Conservation (phyloP, 2,113 vertebrate genomes). For the Bolborhynchus lineola region DNA sequence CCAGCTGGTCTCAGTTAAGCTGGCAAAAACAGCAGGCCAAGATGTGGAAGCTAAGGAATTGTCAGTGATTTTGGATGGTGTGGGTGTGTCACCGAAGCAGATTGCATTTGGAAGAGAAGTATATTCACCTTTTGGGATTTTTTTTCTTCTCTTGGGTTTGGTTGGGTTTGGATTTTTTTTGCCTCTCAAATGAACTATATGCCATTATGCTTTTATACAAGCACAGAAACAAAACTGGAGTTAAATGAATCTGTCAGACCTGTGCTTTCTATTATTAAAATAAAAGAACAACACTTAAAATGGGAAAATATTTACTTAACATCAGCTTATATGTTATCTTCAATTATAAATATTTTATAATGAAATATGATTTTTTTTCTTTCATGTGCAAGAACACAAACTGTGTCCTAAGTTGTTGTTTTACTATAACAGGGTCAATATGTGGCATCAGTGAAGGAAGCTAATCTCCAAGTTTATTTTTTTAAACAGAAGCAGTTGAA, state of each 20-base stretch:
- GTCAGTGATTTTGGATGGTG: slow-evolving; percentile 75
- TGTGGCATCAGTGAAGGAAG: slow-evolving; percentile 79
- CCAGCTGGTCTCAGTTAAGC: slow-evolving; percentile 83
- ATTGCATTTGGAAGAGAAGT: slow-evolving; percentile 86
- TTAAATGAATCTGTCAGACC: neutral
- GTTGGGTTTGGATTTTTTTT: neutral
- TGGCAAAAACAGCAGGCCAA: slow-evolving; percentile 80
- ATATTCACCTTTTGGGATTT: neutral
- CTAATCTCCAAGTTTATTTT: slow-evolving; percentile 84
- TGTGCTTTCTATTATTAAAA: neutral
- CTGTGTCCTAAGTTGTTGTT: neutral
- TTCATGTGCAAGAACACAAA: neutral
- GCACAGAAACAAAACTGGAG: neutral
- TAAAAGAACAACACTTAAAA: neutral
- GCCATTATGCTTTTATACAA: neutral
- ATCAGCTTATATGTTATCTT: neutral
- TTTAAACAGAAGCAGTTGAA: slow-evolving; percentile 83
- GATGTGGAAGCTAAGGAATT: slow-evolving; percentile 77
- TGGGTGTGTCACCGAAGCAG: slow-evolving; percentile 74
- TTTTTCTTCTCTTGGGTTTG: neutral
- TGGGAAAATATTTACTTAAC: neutral
- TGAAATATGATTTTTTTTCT: neutral
- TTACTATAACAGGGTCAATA: slow-evolving; percentile 79
- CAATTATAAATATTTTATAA: neutral
- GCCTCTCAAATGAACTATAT: rapidly evolving